These are phyloP conservation scores for Calidris pugnax DNA, from an alignment of 2,113 vertebrate species.

Conservation along the genomic window DNA sequence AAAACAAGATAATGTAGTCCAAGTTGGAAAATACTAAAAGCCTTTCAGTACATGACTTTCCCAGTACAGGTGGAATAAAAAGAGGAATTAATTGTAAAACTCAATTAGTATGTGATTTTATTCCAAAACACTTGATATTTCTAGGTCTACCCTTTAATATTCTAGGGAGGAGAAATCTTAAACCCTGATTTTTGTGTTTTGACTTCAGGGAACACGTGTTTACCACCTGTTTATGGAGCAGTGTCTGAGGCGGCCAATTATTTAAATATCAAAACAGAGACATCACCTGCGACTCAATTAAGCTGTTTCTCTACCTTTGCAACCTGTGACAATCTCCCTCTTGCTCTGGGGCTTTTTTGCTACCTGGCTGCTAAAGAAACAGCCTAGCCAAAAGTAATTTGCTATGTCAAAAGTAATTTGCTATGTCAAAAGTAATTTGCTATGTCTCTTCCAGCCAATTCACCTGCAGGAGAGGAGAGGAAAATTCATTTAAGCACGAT, in stretches of 20 bases:
- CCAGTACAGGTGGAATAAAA: background rate
- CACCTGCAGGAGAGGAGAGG: background rate
- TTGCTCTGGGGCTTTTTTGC: background rate
- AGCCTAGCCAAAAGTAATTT: background rate
- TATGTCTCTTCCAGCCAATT: background rate
- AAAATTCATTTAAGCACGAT: background rate
- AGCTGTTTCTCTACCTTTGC: background rate
- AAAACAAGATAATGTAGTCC: background rate
- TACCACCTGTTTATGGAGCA: slow-evolving; percentile 6
- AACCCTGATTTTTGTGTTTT: slow-evolving; percentile 1
- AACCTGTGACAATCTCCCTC: background rate
- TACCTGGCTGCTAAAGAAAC: background rate
- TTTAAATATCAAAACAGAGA: background rate
- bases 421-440: background rate
- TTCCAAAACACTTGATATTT: background rate
- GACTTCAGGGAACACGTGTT: background rate
- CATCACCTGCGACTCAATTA: background rate
- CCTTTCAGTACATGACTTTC: background rate
- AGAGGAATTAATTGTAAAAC: background rate
- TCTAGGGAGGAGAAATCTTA: background rate
- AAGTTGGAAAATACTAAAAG: background rate
- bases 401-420: background rate
- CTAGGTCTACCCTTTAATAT: background rate
- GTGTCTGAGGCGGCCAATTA: background rate
- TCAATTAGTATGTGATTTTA: background rate